A percentile compares a stretch with the other conserved stretches of the same genome.
Evolutionary conservation across 2,113 vertebrate species (phyloP).

Genomic region (Sinocyclocheilus anophthalmus): DNA sequence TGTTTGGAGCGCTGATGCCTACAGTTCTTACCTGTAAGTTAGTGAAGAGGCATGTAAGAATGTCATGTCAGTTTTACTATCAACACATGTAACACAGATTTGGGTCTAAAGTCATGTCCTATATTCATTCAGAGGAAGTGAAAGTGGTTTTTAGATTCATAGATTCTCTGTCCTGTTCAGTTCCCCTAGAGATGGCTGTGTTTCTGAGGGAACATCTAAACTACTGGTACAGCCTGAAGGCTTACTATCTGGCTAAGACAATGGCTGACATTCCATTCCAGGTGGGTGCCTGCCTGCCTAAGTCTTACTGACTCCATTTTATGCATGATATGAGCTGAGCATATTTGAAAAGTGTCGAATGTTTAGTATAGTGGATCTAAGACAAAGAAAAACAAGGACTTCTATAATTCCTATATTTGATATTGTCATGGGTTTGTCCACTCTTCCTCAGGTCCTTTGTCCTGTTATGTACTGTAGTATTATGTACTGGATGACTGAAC

Average conservation of each 20-base stretch:
- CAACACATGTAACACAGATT: background rate
- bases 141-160: background rate
- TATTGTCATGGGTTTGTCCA: constrained; percentile 3
- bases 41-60: background rate
- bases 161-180: constrained; percentile 66
- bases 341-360: background rate
- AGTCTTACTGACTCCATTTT: background rate
- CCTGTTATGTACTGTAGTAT: constrained; percentile 95
- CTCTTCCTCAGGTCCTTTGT: constrained; percentile 83
- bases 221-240: constrained; percentile 98
- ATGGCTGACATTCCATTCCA: constrained; percentile 96
- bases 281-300: constrained; percentile 71
- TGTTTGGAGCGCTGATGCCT: constrained; percentile 96
- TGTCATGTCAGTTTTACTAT: background rate
- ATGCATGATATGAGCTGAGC: background rate
- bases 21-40: constrained; percentile 95
- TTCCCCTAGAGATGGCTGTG: constrained; percentile 95
- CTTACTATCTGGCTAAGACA: constrained; percentile 96
- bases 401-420: background rate
- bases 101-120: background rate
- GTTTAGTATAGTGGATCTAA: background rate
- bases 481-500: constrained; percentile 97
- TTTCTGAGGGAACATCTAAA: constrained; percentile 94
- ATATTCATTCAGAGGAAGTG: constrained; percentile 14
- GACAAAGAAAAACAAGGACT: background rate